Base-by-base conservation (phyloP, 2,888 invertebrate species). In the Amphimallon solstitiale region DNA sequence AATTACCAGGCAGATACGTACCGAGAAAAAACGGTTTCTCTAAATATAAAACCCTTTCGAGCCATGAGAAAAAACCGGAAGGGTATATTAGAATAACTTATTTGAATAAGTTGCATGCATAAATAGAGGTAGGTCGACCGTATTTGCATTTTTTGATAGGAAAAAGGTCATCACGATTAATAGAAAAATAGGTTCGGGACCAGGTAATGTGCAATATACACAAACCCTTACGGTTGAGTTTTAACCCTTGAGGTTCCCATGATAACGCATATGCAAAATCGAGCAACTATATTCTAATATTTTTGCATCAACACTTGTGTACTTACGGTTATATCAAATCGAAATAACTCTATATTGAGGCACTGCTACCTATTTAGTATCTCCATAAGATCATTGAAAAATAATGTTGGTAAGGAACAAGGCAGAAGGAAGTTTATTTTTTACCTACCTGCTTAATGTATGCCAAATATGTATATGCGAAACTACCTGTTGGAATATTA, bases 401-500 rank as follows among this genome's bases (percentile, higher is more conserved):
- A n/a, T 15, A 59, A 59, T 59, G 9, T 15, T 43, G 69, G 71
- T 68, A 63, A 69, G 72, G 74, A 73, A 73, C 75, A 75, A 75
- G 76, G 77, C 77, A 77, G 76, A 70, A 49, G 67, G 68, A 70
- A 69, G 70, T 77, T 67, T 67, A 71, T 73, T 81, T 81, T 81
- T 81, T 81, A 75, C 77, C 81, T 83, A 82, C 82, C 82, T 83
- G 82, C 79, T 76, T 81, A 82, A 81, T 81, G 75, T 82, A 82
- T 82, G 82, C 81, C 80, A 82, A 82, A 66, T 79, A 78, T n/a
- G n/a, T n/a, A n/a, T 81, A 81, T 80, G 79, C 81, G 76, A 74
- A 79, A 77, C 79, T 82, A 82, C 82, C 82, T 83, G 83, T 81
- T 81, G 81, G 81, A 78, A 82, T 83, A 81, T 82, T 82, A 82